phyloP scores from a whole-genome alignment of 2,797 vertebrate genomes.

The Craterocephalus amniculus region DNA sequence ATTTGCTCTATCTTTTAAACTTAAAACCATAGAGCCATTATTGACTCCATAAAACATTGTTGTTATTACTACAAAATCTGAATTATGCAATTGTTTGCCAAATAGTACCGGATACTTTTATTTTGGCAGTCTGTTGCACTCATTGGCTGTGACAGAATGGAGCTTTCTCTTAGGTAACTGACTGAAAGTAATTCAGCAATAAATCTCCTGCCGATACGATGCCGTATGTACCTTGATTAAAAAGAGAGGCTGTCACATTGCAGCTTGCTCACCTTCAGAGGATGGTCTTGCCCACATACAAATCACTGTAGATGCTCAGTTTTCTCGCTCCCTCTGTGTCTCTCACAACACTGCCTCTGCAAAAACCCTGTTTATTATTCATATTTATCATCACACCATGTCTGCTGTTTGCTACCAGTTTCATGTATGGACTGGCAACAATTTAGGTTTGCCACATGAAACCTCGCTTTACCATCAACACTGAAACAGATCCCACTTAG shows the following conservation, averaged over 20 bases:
- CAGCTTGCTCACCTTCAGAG: constrained; percentile 54
- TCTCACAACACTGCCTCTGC: constrained; percentile 48
- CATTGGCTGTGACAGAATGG: constrained; percentile 10
- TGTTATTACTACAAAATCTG: background rate
- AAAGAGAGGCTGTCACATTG: constrained; percentile 37
- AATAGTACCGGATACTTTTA: background rate
- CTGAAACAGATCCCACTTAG: constrained; percentile 76
- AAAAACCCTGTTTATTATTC: constrained; percentile 71
- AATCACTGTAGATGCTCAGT: constrained; percentile 32
- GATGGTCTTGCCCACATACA: constrained; percentile 46
- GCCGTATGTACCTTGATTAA: constrained; percentile 54
- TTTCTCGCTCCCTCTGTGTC: constrained; percentile 30
- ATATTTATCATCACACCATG: constrained; percentile 77
- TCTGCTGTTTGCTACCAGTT: constrained; percentile 75
- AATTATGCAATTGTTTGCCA: background rate
- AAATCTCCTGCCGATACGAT: constrained; percentile 43
- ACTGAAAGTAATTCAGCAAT: constrained; percentile 54
- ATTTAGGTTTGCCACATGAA: constrained; percentile 69
- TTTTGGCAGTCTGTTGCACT: constrained; percentile 4
- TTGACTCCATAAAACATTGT: constrained; percentile 7
- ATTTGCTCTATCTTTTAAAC: constrained; percentile 4
- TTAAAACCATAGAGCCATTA: background rate
- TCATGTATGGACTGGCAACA: constrained; percentile 75
- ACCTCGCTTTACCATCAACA: constrained; percentile 70
- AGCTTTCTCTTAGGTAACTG: constrained; percentile 38